These are phyloP conservation scores for Chloroceryle aenea DNA, from an alignment of 2,113 vertebrate species.

Conservation along the genomic window DNA sequence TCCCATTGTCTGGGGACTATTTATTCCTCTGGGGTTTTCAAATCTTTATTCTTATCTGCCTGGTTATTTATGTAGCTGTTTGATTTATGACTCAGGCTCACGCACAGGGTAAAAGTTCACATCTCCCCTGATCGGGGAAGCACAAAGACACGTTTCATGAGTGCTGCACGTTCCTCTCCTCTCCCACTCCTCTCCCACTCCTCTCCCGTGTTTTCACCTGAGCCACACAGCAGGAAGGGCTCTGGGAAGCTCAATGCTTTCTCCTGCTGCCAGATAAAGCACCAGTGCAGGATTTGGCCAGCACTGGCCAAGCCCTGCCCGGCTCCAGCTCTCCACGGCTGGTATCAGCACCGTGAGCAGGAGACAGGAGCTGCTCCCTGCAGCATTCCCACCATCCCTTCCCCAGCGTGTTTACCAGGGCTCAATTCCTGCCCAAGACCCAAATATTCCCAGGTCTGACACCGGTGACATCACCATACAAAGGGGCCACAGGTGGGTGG, in stretches of 20 bases:
- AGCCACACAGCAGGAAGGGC: not conserved
- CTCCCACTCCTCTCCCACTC: no score
- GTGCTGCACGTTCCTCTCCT: not conserved
- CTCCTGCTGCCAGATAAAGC: not conserved
- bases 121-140: not conserved
- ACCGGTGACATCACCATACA: accelerated
- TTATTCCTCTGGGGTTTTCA: not conserved
- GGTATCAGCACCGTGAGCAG: not conserved
- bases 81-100: conserved; percentile 60
- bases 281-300: not conserved
- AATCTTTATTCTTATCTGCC: not conserved
- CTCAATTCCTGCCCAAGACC: not conserved
- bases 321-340: not conserved
- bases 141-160: conserved; percentile 28
- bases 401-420: accelerated
- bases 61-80: conserved; percentile 23
- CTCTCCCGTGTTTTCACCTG: not conserved
- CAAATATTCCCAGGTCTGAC: not conserved
- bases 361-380: not conserved
- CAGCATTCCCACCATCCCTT: accelerated
- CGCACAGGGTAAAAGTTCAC: conserved; percentile 57
- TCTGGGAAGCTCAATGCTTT: not conserved
- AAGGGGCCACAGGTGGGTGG: accelerated
- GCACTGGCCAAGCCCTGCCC: accelerated
- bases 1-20: not conserved